phyloP scores from a whole-genome alignment of 2,888 invertebrate species.

The Volucella inflata region DNA sequence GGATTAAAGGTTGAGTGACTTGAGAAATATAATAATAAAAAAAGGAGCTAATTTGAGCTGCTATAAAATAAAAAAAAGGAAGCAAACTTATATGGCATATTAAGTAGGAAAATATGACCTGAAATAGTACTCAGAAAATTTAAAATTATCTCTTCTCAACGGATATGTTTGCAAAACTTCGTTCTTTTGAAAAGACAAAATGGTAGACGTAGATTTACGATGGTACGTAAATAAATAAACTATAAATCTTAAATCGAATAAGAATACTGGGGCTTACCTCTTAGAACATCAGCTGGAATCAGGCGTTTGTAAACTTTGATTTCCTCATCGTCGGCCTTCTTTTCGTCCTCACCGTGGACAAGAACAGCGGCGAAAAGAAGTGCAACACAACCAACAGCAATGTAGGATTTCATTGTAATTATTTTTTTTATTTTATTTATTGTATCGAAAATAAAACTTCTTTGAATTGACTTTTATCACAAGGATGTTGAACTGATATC shows the following conservation, averaged over 20 bases:
- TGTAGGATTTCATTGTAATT: constrained; percentile 76
- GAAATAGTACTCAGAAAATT: too few species aligned
- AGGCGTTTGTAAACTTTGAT: constrained; percentile 91
- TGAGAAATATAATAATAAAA: too few species aligned
- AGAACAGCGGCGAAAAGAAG: constrained; percentile 85
- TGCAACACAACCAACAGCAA: constrained; percentile 78
- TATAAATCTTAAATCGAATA: too few species aligned
- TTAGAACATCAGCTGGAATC: constrained; percentile 94
- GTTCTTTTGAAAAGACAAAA: too few species aligned
- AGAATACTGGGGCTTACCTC: constrained; percentile 86
- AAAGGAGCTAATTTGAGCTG: too few species aligned
- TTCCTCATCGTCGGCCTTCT: constrained; percentile 83
- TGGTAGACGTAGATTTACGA: too few species aligned
- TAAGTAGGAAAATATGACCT: too few species aligned
- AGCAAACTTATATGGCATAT: too few species aligned
- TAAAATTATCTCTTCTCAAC: too few species aligned
- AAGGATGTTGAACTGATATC: constrained; percentile 47
- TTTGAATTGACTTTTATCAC: constrained; percentile 42
- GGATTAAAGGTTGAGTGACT: too few species aligned
- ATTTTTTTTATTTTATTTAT: constrained; percentile 28
- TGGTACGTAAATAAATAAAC: background rate
- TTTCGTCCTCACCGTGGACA: constrained; percentile 80
- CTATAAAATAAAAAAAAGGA: too few species aligned
- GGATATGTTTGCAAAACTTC: too few species aligned
- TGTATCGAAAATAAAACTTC: background rate